These are phyloP conservation scores for Brachyptera risi DNA, from an alignment of 2,888 invertebrate species.

Conservation along the genomic window DNA sequence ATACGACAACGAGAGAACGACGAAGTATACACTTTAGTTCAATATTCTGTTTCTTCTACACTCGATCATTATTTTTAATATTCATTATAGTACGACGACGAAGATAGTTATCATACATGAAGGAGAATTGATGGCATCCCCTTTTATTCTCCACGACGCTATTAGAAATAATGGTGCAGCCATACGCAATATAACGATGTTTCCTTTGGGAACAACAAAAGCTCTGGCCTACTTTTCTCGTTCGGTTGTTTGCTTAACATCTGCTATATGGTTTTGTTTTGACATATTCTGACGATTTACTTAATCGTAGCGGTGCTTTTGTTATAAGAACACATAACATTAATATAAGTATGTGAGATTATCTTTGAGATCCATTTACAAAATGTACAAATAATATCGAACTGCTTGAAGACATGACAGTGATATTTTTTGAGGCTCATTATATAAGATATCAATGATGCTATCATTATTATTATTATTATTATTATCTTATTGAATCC, in stretches of 20 bases:
- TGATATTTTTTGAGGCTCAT: too few species aligned
- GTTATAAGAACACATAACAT: too few species aligned
- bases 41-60: conserved; percentile 2
- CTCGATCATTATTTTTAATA: conserved; percentile 9
- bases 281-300: not conserved
- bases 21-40: not conserved
- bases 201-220: conserved; percentile 9
- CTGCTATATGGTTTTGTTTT: not conserved
- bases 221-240: not conserved
- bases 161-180: conserved; percentile 13
- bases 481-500: too few species aligned
- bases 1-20: too few species aligned
- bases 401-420: too few species aligned
- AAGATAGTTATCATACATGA: not conserved
- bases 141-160: not conserved
- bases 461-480: too few species aligned
- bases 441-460: too few species aligned
- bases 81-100: not conserved
- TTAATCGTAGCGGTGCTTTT: not conserved
- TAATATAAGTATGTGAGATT: too few species aligned
- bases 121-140: not conserved
- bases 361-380: too few species aligned
- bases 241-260: not conserved
- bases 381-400: too few species aligned
- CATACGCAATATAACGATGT: not conserved